These are phyloP conservation scores for Scomber scombrus DNA, from an alignment of 2,113 vertebrate species.

Conservation along the genomic window DNA sequence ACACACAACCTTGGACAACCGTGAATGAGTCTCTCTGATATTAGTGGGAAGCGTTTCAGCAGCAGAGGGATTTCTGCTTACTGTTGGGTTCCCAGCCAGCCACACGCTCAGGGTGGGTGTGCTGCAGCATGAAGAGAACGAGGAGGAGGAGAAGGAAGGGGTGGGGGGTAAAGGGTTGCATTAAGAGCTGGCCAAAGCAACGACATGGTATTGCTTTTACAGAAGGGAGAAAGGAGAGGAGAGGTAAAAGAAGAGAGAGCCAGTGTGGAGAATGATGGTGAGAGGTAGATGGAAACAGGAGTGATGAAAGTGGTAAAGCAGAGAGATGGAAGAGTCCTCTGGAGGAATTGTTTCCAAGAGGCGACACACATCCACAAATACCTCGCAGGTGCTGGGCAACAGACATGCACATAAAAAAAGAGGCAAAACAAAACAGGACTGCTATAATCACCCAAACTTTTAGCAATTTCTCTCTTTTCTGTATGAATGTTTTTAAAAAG, in stretches of 20 bases:
- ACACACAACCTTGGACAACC: background rate
- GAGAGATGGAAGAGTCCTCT: constrained; percentile 15
- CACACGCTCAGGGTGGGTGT: constrained; percentile 1
- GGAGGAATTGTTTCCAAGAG: constrained; percentile 1
- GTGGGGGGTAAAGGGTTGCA: constrained; percentile 48
- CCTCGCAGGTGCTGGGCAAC: background rate
- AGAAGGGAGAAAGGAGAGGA: constrained; percentile 34
- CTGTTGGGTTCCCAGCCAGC: constrained; percentile 54
- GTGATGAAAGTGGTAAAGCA: constrained; percentile 9
- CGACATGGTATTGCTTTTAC: constrained; percentile 72
- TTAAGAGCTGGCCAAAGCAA: constrained; percentile 68
- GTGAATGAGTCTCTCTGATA: constrained; percentile 51
- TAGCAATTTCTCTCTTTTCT: too few relatives aligned
- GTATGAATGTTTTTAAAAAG: too few relatives aligned
- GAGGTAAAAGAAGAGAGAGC: constrained; percentile 21
- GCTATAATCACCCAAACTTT: too few relatives aligned
- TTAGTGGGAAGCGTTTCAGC: constrained; percentile 59
- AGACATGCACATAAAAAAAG: background rate
- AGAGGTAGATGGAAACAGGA: constrained; percentile 23
- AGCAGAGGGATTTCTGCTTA: constrained; percentile 70
- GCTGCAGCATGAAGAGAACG: constrained; percentile 19
- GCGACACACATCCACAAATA: constrained; percentile 1
- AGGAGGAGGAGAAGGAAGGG: background rate
- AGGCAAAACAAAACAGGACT: background rate
- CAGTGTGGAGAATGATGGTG: background rate